A percentile compares a stretch with the other conserved stretches of the same genome.
Evolutionary conservation across 2,113 vertebrate species (phyloP).

Genomic region (Tenebrosternarchus preto): DNA sequence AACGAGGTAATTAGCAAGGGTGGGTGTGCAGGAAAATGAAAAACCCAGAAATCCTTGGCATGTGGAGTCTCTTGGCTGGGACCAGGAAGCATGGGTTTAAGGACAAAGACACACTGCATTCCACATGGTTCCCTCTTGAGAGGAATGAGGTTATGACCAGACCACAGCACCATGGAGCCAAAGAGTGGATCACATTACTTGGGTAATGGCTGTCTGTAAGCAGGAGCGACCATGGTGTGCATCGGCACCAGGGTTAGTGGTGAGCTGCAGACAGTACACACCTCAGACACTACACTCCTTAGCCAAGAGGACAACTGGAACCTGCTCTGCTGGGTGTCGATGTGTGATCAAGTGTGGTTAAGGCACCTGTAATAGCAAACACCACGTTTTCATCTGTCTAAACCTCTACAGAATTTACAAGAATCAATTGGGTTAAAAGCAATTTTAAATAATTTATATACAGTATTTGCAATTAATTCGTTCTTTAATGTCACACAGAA

Average conservation of each 20-base stretch:
- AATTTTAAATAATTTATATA: no score
- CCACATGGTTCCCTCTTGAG: neutral
- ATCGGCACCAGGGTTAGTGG: neutral
- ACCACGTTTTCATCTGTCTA: no score
- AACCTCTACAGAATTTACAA: no score
- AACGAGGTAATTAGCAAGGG: no score
- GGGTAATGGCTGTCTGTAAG: neutral
- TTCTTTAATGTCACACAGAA: no score
- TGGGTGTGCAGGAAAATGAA: neutral
- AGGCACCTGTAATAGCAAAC: no score
- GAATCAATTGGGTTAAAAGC: no score
- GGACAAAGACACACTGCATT: neutral
- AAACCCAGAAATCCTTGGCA: neutral
- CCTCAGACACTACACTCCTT: neutral
- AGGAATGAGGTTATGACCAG: neutral
- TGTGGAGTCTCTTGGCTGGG: neutral
- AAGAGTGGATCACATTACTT: neutral
- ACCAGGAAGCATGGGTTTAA: neutral
- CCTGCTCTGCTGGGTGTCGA: neutral
- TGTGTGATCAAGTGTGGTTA: no score
- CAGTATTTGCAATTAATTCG: no score
- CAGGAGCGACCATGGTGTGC: no score
- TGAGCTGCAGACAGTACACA: neutral
- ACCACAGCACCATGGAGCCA: neutral
- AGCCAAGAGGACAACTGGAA: neutral